Evolutionary conservation across 2,888 invertebrate genomes (phyloP), one percentile per base, ranked within the genome.

Genomic region (Tryphoninae sp.): DNA sequence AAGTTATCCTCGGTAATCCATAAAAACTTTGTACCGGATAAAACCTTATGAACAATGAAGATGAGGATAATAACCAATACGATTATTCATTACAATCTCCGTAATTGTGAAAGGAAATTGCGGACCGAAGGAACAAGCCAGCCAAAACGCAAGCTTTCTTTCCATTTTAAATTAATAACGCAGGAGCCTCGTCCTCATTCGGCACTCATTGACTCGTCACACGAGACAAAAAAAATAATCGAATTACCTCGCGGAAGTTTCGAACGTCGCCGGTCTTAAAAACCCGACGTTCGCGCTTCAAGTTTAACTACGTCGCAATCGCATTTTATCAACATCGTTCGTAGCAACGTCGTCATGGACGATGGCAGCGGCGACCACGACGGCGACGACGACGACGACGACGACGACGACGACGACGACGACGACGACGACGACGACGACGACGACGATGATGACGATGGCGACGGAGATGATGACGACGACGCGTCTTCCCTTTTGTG

Each of bases 71-170:
- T 68, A 23, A 13, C 55, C 55, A 58, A 51, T 49, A 79, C 49
- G 62, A 62, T 69, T 75, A 64, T 75, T 74, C 69, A 67, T 69
- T 64, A 19, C 49, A 64, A 69, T 75, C 64, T 16, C 23, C 16
- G 45, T 4, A 23, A 49, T 23, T 13, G 68, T 23, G 33, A 4
- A 22, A 55, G 19, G 13, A 65, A 58, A 23, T 19, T 55, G 16
- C 8, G 53, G 55, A 55, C 51, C 55, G 23, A 19, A n/a, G 40
- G 19, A 69, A 40, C 8, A n/a, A 16, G 55, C 19, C 6, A 26
- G 45, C 58, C 45, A 49, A 68, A 51, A 74, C 22, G 59, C 53
- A 73, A 23, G 42, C 61, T 53, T 61, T 59, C 61, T 45, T 67
- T 61, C 16, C 59, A 42, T 73, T 78, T 58, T 45, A 68, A 23